Evolutionary conservation across 2,797 vertebrate species (phyloP), one percentile per base, ranked within the genome.

Genomic region (Nannoperca obscura): DNA sequence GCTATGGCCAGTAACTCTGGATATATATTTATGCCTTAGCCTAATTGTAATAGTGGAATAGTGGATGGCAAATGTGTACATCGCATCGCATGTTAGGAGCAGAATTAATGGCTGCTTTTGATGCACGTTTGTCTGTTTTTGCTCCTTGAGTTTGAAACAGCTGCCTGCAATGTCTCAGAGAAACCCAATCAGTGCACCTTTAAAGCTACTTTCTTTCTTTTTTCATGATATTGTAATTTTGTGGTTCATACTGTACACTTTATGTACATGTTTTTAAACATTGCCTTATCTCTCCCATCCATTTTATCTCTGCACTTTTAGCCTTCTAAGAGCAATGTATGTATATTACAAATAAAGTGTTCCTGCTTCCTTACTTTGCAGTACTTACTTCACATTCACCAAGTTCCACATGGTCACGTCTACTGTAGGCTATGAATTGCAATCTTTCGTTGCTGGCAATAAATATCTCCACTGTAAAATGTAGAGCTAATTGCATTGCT

Each of bases 21-120:
- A 81, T 69, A 53, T 74, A 46, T 57, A 73, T 72, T 65, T 47
- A 71, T 67, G n/a, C n/a, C 30, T 61, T 80, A 38, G 36, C 36
- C 36, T 38, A 27, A 76, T 78, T 77, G 61, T 66, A 6, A 72
- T 11, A 24, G 36, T 12, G 1, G 53, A 68, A 44, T 34, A 73
- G 7, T 44, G 6, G 3, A 66, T 62, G 22, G 60, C 5, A 57
- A 1, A 75, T 64, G 19, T 53, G 7, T 53, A 36, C 5, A 40
- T 1, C 34, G 19, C 19, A 32, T 34, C n/a, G 19, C 11, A 55
- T 49, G 36, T 44, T 38, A 55, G 8, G 15, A 58, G 14, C 3
- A 22, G 1, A 74, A 68, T 14, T 24, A 75, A 74, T 78, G 1
- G 46, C 5, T 71, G 7, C 3, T 64, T 53, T 36, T 66, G 24